Evolutionary conservation across 2,888 invertebrate genomes (phyloP).

Genomic region (Xylota segnis): DNA sequence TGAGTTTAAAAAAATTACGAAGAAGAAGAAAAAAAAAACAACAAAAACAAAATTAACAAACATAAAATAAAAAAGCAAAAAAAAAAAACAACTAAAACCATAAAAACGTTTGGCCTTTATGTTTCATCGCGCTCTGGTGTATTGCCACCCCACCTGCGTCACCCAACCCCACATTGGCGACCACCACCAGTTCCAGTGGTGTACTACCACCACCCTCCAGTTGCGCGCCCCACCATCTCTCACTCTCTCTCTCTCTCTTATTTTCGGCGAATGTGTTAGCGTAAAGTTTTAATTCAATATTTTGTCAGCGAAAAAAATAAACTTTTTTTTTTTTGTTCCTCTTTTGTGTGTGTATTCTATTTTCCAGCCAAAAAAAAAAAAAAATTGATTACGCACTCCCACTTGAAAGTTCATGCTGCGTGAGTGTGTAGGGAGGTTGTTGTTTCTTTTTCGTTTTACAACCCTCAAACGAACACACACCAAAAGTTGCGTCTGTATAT

Average conservation of each 20-base stretch:
- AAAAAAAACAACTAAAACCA: slow-evolving; percentile 39
- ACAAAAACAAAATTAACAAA: slow-evolving; percentile 45
- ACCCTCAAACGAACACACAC: background rate
- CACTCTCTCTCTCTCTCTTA: slow-evolving; percentile 2
- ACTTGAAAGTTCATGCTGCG: slow-evolving; percentile 39
- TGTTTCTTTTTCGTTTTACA: background rate
- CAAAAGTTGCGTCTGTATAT: slow-evolving; percentile 4
- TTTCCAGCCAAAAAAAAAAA: background rate
- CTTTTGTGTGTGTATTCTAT: slow-evolving; percentile 1
- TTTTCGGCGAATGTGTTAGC: slow-evolving; percentile 23
- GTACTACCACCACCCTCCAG: slow-evolving; percentile 1
- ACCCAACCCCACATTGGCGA: slow-evolving; percentile 3
- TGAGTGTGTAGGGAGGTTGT: slow-evolving; percentile 14
- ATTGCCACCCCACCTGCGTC: slow-evolving; percentile 13
- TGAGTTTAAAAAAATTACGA: slow-evolving; percentile 8
- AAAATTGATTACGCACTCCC: slow-evolving; percentile 50
- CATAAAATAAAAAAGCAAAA: slow-evolving; percentile 24
- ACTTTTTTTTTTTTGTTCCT: slow-evolving; percentile 22
- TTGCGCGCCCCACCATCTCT: slow-evolving; percentile 5
- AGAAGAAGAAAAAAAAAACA: slow-evolving; percentile 1
- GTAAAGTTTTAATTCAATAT: slow-evolving; percentile 66
- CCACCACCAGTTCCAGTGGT: background rate
- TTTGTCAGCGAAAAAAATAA: slow-evolving; percentile 58
- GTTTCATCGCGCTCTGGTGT: slow-evolving; percentile 49
- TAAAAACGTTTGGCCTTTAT: slow-evolving; percentile 55